phyloP scores from a whole-genome alignment of 2,888 invertebrate genomes.

The Idaea straminata region DNA sequence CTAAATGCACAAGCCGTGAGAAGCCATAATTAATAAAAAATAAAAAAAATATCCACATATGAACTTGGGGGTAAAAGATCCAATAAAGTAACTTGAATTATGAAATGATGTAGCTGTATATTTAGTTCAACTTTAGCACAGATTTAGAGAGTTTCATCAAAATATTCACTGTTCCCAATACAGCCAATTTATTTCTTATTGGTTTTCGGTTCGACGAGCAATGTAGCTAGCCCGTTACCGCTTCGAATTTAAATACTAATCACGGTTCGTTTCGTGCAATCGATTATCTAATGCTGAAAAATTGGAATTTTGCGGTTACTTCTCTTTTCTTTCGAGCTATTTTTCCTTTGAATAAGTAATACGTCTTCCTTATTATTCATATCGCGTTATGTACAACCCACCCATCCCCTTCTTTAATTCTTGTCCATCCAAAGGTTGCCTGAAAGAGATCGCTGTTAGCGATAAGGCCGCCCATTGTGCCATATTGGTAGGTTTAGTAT shows the following conservation, averaged over 20 bases:
- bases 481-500: too few species aligned
- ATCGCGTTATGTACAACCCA: too few species aligned
- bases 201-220: not conserved
- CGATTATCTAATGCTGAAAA: not conserved
- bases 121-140: not conserved
- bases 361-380: too few species aligned
- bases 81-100: too few species aligned
- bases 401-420: too few species aligned
- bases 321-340: not conserved
- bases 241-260: slow-evolving; percentile 1
- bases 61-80: not conserved
- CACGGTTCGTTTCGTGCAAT: slow-evolving; percentile 1
- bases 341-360: not conserved
- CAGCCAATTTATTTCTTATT: not conserved
- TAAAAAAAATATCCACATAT: too few species aligned
- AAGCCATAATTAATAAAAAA: too few species aligned
- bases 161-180: not conserved
- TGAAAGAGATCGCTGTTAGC: too few species aligned
- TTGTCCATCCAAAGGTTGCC: too few species aligned
- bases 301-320: not conserved
- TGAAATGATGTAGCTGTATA: not conserved
- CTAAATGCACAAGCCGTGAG: too few species aligned
- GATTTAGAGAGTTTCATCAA: not conserved
- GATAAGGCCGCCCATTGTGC: too few species aligned
- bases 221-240: not conserved